phyloP scores from a whole-genome alignment of 2,113 vertebrate species.

The Sebastes fasciatus region DNA sequence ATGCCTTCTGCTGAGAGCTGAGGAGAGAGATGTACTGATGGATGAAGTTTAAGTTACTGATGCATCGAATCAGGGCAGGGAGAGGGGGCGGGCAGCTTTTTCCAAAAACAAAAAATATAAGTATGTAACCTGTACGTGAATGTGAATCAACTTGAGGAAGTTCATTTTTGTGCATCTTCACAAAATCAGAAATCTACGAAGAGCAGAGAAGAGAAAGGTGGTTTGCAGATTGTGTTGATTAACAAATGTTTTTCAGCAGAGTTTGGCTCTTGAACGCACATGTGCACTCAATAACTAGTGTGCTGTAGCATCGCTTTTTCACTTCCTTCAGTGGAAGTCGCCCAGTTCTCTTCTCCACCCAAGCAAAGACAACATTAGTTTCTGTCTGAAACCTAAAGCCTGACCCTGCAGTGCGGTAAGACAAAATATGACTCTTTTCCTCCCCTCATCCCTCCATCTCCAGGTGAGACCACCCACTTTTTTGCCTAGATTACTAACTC shows the following conservation, averaged over 20 bases:
- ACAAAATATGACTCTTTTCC: constrained; percentile 17
- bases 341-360: constrained; percentile 17
- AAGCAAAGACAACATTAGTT: constrained; percentile 35
- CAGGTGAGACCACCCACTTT: constrained; percentile 57
- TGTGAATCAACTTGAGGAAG: not conserved
- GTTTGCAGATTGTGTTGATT: constrained; percentile 1
- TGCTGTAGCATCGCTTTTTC: not conserved
- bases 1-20: constrained; percentile 31
- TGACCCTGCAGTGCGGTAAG: constrained; percentile 2
- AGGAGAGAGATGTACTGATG: constrained; percentile 38
- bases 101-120: constrained; percentile 21
- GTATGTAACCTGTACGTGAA: not conserved
- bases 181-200: constrained; percentile 1
- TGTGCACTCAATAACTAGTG: not conserved
- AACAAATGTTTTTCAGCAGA: not conserved
- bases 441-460: constrained; percentile 13
- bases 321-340: not conserved
- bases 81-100: not conserved
- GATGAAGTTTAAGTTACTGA: constrained; percentile 36
- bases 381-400: constrained; percentile 34
- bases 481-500: constrained; percentile 35
- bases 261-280: not conserved
- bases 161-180: not conserved
- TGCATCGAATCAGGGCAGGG: constrained; percentile 6
- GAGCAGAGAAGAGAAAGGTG: not conserved